A percentile compares a stretch with the other conserved stretches of the same genome.
Conservation (phyloP, 2,113 vertebrate species). For the Synchiropus splendidus region DNA sequence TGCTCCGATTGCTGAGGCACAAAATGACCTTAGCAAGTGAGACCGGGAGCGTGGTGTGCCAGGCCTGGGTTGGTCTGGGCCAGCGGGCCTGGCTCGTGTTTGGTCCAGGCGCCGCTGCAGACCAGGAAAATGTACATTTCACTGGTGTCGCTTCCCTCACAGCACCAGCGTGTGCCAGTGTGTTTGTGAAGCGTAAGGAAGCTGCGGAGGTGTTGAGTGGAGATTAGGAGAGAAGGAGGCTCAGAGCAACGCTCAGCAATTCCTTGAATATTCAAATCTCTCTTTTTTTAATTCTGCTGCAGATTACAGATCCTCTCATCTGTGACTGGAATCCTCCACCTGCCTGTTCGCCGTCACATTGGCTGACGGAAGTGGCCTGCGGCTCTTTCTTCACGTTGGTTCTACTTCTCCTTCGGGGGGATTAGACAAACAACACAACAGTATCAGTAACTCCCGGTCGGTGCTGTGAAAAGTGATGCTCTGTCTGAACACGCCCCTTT, state of each 20-base stretch:
- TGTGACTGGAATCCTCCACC: constrained; percentile 13
- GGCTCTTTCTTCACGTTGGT: too few relatives aligned
- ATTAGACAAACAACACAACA: too few relatives aligned
- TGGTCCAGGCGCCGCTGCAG: too few relatives aligned
- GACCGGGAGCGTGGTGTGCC: constrained; percentile 4
- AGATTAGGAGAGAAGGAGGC: constrained; percentile 37
- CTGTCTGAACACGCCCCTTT: too few relatives aligned
- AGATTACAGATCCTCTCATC: constrained; percentile 54
- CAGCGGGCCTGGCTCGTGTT: too few relatives aligned
- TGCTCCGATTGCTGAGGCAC: constrained; percentile 12
- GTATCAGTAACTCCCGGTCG: too few relatives aligned
- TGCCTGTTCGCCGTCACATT: too few relatives aligned
- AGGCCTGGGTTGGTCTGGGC: background rate
- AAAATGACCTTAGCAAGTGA: constrained; percentile 24
- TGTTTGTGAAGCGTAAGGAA: constrained; percentile 32
- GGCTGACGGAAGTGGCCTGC: too few relatives aligned
- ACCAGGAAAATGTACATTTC: background rate
- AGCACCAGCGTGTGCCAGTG: background rate
- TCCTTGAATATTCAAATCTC: constrained; percentile 48
- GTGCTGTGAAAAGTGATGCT: too few relatives aligned
- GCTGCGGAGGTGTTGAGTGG: constrained; percentile 53
- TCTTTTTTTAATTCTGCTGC: constrained; percentile 38
- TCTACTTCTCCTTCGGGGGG: too few relatives aligned
- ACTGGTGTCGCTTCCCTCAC: background rate
- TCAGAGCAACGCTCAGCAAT: constrained; percentile 10